phyloP scores from a whole-genome alignment of 2,113 vertebrate species.

The Lasiurus cinereus region DNA sequence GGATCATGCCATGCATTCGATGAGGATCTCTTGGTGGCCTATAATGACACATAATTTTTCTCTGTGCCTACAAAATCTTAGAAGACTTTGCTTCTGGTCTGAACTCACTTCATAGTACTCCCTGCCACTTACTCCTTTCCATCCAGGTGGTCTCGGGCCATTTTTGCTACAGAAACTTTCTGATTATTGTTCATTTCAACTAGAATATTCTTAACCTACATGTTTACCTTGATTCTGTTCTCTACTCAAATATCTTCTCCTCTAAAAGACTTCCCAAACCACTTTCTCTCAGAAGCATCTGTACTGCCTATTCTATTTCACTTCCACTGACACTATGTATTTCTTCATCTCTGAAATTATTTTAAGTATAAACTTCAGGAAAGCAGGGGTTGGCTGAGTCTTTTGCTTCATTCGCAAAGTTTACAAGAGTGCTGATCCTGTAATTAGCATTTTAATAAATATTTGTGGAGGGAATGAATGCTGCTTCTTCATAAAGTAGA shows the following conservation, averaged over 20 bases:
- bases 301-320: neutral
- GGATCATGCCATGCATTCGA: neutral
- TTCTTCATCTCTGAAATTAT: neutral
- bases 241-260: neutral
- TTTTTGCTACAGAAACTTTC: neutral
- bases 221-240: neutral
- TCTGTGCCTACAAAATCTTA: neutral
- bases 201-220: neutral
- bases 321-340: neutral
- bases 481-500: constrained; percentile 7
- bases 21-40: neutral
- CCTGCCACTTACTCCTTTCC: neutral
- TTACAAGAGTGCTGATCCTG: neutral
- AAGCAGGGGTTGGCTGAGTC: neutral
- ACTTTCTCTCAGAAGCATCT: neutral
- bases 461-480: neutral
- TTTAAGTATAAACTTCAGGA: neutral
- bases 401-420: neutral
- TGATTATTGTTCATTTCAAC: neutral
- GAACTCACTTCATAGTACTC: neutral
- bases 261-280: neutral
- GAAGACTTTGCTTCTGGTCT: neutral
- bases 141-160: neutral
- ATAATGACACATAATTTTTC: neutral
- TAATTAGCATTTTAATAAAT: neutral